A percentile compares a stretch with the other conserved stretches of the same genome.
Conservation (phyloP, 2,113 vertebrate genomes). For the Desmodus rotundus region DNA sequence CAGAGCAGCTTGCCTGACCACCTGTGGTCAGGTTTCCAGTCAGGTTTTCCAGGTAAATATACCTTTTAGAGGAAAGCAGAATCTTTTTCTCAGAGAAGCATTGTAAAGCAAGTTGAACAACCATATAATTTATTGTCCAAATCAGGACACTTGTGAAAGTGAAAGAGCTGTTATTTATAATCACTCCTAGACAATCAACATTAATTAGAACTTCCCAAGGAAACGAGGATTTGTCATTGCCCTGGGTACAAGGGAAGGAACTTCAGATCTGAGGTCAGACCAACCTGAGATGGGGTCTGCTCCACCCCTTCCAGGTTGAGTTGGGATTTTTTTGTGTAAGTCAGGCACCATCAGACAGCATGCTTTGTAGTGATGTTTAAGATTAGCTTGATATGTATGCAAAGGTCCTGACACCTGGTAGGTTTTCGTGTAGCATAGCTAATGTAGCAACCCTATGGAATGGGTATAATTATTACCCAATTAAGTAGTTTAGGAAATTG, state of each 20-base stretch:
- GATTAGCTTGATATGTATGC: not conserved
- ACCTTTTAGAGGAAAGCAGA: not conserved
- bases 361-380: not conserved
- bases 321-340: not conserved
- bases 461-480: not conserved
- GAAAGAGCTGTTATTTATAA: not conserved
- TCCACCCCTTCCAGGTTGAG: rapidly evolving
- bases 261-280: not conserved
- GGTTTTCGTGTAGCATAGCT: not conserved
- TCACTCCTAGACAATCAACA: not conserved
- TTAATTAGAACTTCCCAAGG: not conserved
- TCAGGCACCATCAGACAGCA: rapidly evolving
- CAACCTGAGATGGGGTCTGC: not conserved
- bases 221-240: not conserved
- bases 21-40: not conserved
- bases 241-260: not conserved
- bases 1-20: not conserved
- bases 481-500: not conserved
- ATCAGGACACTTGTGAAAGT: not conserved
- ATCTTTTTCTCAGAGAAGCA: not conserved
- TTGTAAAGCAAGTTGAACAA: not conserved
- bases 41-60: not conserved
- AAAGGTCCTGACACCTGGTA: not conserved
- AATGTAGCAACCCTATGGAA: not conserved
- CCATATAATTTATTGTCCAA: not conserved